Conservation (phyloP, 2,113 vertebrate genomes). For the Psittacara wagleri region DNA sequence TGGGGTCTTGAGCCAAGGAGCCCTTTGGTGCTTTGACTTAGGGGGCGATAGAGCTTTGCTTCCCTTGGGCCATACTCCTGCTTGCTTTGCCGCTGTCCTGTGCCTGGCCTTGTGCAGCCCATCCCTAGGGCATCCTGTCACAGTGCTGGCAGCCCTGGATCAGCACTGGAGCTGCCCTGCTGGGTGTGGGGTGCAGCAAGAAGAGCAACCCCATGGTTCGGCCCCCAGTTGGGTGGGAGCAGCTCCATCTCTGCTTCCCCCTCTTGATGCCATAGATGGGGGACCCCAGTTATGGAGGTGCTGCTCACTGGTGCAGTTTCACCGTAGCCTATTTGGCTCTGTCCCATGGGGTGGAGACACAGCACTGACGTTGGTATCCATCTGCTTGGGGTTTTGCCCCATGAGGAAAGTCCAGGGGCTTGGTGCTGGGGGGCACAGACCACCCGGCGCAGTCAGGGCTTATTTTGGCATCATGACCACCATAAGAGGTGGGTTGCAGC, state of each 20-base stretch:
- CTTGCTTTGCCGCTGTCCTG: rapidly evolving
- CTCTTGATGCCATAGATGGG: not conserved
- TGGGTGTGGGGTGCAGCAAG: not conserved
- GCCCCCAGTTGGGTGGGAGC: too few relatives aligned
- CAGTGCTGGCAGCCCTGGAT: not conserved
- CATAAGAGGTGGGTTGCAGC: rapidly evolving
- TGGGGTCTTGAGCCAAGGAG: rapidly evolving
- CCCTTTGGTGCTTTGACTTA: not conserved
- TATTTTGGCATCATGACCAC: not conserved
- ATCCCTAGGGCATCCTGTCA: rapidly evolving
- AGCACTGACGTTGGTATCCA: not conserved
- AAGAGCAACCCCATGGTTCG: not conserved
- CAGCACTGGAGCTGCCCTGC: rapidly evolving
- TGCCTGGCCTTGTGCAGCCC: not conserved
- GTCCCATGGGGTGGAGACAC: not conserved
- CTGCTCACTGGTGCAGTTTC: not conserved
- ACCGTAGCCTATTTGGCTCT: not conserved
- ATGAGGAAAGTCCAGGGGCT: not conserved
- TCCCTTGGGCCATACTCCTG: not conserved
- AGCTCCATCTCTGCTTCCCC: not conserved
- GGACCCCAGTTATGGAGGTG: not conserved
- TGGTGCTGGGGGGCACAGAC: not conserved
- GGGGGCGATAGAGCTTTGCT: not conserved
- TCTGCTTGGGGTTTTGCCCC: not conserved
- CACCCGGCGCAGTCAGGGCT: not conserved